Conservation (phyloP, 2,113 vertebrate genomes). For the Mustela nigripes region DNA sequence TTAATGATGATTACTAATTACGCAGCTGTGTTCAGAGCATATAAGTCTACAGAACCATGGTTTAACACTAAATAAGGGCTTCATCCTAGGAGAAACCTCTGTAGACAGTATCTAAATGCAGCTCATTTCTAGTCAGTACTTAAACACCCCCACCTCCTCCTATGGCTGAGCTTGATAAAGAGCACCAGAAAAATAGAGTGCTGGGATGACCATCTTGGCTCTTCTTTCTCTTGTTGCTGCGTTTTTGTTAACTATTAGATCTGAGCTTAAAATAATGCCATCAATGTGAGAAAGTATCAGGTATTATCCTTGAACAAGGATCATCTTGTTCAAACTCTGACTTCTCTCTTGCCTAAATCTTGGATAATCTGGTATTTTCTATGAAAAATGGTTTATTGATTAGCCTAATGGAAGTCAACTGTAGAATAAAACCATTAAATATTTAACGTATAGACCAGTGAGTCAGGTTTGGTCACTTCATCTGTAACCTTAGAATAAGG, state of each 20-base stretch:
- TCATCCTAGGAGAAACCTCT: constrained; percentile 13
- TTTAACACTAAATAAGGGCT: constrained; percentile 40
- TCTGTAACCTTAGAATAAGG: background rate
- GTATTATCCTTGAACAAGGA: background rate
- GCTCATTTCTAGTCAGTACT: background rate
- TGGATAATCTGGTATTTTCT: background rate
- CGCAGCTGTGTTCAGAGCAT: constrained; percentile 77
- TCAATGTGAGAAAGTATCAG: constrained; percentile 38
- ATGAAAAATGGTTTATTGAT: constrained; percentile 37
- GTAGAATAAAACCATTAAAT: constrained; percentile 24
- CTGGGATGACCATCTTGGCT: background rate
- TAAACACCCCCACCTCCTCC: constrained; percentile 1
- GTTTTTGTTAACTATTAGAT: constrained; percentile 44
- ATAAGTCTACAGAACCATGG: background rate
- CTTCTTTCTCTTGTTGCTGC: background rate
- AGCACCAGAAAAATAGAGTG: background rate
- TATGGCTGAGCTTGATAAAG: background rate
- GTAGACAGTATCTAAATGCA: background rate
- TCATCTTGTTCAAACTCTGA: background rate
- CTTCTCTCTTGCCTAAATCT: constrained; percentile 19
- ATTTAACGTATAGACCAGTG: background rate
- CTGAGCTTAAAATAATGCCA: background rate
- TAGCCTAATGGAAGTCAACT: background rate
- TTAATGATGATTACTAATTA: constrained; percentile 84
- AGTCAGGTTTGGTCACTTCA: background rate